These are phyloP conservation scores for Indicator maculatus DNA, from an alignment of 2,113 vertebrate species.

Conservation along the genomic window DNA sequence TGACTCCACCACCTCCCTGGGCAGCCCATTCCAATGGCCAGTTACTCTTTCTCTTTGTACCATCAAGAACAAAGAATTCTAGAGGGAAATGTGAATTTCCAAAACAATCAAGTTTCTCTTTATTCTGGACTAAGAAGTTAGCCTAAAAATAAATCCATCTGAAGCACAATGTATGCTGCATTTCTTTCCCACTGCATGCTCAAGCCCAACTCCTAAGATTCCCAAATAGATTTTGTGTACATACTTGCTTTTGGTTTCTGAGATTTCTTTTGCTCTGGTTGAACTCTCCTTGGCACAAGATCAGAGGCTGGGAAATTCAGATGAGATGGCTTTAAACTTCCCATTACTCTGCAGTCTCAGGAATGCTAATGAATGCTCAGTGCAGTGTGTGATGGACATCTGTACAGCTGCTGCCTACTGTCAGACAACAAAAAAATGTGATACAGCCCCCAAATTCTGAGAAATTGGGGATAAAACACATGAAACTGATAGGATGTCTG, in stretches of 20 bases:
- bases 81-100: background rate
- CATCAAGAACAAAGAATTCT: background rate
- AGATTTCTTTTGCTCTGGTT: background rate
- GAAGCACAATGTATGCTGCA: background rate
- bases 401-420: background rate
- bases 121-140: background rate
- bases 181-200: background rate
- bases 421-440: background rate
- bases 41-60: background rate
- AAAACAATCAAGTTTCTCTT: background rate
- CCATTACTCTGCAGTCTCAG: background rate
- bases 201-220: background rate
- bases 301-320: background rate
- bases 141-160: background rate
- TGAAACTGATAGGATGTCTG: background rate
- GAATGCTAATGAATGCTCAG: accelerated
- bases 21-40: no score
- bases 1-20: no score
- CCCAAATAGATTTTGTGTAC: background rate
- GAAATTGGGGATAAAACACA: background rate
- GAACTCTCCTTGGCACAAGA: background rate
- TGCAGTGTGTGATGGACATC: background rate
- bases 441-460: background rate
- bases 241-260: background rate
- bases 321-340: background rate